These are phyloP conservation scores for Nebria ingens DNA, from an alignment of 1,140 invertebrate genomes.

Conservation along the genomic window DNA sequence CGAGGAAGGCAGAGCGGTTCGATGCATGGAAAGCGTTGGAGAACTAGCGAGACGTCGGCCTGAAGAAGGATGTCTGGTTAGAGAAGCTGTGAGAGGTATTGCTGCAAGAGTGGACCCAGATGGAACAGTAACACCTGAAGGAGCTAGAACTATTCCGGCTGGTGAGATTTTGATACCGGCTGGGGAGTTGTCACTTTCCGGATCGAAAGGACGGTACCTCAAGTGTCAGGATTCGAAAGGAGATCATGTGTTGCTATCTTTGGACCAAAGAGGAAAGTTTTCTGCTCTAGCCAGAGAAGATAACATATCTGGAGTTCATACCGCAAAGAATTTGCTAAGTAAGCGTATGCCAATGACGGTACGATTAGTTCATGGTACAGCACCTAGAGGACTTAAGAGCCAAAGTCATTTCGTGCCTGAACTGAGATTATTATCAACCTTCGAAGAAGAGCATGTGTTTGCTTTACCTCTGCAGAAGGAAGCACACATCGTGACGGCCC, in stretches of 20 bases:
- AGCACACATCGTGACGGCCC: conserved; percentile 59
- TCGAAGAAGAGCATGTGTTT: conserved; percentile 77
- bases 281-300: conserved; percentile 82
- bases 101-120: conserved; percentile 55
- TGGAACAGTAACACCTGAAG: conserved; percentile 57
- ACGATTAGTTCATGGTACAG: conserved; percentile 76
- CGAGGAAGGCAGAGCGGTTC: conserved; percentile 80
- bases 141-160: conserved; percentile 55
- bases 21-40: conserved; percentile 78
- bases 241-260: conserved; percentile 67
- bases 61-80: conserved; percentile 66
- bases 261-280: conserved; percentile 82
- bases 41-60: conserved; percentile 69
- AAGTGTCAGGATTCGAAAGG: conserved; percentile 77
- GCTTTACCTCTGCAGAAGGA: conserved; percentile 74
- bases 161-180: conserved; percentile 53
- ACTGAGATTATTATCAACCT: conserved; percentile 69
- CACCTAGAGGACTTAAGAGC: conserved; percentile 66
- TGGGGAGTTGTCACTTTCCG: conserved; percentile 62
- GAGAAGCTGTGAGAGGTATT: conserved; percentile 76
- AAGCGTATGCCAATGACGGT: conserved; percentile 86
- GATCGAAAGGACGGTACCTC: conserved; percentile 61
- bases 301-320: conserved; percentile 87
- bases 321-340: conserved; percentile 70
- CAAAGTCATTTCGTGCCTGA: conserved; percentile 72